Evolutionary conservation across 2,797 vertebrate species (phyloP), one percentile per base, ranked within the genome.

Genomic region (Buceros bicornis): DNA sequence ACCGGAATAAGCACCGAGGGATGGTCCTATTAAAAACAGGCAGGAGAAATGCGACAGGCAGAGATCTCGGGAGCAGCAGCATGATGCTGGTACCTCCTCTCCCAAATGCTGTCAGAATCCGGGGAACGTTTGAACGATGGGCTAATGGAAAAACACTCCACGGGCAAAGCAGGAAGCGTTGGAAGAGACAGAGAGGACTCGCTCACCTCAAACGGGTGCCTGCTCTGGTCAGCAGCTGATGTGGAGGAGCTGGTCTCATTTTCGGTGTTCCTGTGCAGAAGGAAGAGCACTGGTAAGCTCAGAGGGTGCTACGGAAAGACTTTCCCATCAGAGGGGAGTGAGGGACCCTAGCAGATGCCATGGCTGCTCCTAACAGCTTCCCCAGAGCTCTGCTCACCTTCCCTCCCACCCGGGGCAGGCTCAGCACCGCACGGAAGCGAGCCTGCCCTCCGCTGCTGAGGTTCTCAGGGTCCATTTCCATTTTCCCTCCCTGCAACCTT

Each of bases 191-290:
- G 25, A 61, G 50, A 56, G 48, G 67, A 54, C 40, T 82, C 20
- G 5, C 61, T 78, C 26, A 92, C 99, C 98, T 99, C 99, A n/a
- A 99, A 99, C 5, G 98, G 95, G 50, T 98, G 98, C 60, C 98
- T 98, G 97, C 96, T 98, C 96, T 98, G 99, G 54, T 99, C 98
- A 6, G 97, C 94, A 88, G 98, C 93, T 54, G 99, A 98, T 1
- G 98, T 96, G 10, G 98, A 98, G 48, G 99, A 98, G 56, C 98
- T 97, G 28, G 98, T 99, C 37, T 97, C 98, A 94, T 98, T 99
- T 95, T 99, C 99, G 74, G 98, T 42, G 28, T 98, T 99, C 97
- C 94, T 98, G 74, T 5, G 48, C 70, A 35, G 61, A 71, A 61
- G 0, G 47, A 90, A 66, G 22, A 69, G 67, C 9, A 4, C 11